Evolutionary conservation across 1,140 invertebrate genomes (phyloP).

Genomic region (Carposina sasakii): DNA sequence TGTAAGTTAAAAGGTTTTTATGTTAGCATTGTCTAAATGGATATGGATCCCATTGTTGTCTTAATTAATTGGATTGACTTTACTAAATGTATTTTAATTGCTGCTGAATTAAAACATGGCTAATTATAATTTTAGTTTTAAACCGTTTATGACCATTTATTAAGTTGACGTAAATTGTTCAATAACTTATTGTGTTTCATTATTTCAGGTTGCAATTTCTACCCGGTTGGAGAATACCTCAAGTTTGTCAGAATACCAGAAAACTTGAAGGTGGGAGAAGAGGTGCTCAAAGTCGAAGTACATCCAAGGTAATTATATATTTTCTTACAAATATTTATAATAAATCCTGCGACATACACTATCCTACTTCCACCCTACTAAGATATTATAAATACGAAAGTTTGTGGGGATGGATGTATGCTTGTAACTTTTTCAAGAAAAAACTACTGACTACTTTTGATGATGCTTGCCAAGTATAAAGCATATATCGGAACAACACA

Average conservation of each 20-base stretch:
- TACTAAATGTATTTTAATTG: too few relatives aligned
- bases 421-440: too few relatives aligned
- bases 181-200: constrained; percentile 27
- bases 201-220: constrained; percentile 85
- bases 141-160: not conserved
- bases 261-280: constrained; percentile 77
- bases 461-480: too few relatives aligned
- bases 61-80: not conserved
- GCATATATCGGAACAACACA: too few relatives aligned
- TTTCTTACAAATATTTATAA: too few relatives aligned
- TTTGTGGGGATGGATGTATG: too few relatives aligned
- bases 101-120: too few relatives aligned
- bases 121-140: too few relatives aligned
- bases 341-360: too few relatives aligned
- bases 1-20: not conserved
- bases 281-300: constrained; percentile 81
- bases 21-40: not conserved
- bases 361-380: too few relatives aligned
- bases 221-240: constrained; percentile 82
- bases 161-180: not conserved
- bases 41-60: not conserved
- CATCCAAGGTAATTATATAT: constrained; percentile 74
- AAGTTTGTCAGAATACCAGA: constrained; percentile 84
- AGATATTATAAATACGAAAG: too few relatives aligned
- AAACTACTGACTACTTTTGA: too few relatives aligned